Conservation (phyloP, 1,140 invertebrate genomes). For the Holcopasites calliopsidis region DNA sequence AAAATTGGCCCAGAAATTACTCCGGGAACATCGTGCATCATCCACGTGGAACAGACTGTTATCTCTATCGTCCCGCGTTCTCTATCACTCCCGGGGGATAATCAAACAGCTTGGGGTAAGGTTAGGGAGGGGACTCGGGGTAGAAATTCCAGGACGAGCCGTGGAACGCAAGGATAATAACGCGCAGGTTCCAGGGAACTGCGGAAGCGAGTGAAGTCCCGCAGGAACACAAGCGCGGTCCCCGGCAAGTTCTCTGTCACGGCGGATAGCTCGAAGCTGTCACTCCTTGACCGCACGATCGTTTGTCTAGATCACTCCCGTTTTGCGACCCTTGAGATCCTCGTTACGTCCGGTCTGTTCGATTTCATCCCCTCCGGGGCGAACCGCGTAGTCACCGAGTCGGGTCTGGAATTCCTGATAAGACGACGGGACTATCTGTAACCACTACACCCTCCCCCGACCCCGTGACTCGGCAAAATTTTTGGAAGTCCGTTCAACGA, state of each 20-base stretch:
- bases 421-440: background rate
- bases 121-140: background rate
- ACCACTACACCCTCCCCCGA: background rate
- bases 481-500: background rate
- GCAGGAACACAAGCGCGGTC: constrained; percentile 33
- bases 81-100: background rate
- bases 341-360: constrained; percentile 38
- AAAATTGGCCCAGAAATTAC: background rate
- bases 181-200: constrained; percentile 42
- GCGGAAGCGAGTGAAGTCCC: constrained; percentile 17
- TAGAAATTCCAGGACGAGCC: constrained; percentile 57
- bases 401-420: constrained; percentile 35
- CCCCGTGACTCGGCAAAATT: constrained; percentile 37
- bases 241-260: constrained; percentile 45
- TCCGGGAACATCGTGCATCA: background rate
- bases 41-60: background rate
- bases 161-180: constrained; percentile 57
- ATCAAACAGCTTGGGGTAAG: constrained; percentile 16
- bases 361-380: constrained; percentile 29
- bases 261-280: constrained; percentile 70
- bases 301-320: constrained; percentile 75
- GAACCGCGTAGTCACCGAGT: constrained; percentile 13
- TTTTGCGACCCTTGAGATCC: constrained; percentile 58
- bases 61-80: too few species aligned
- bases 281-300: constrained; percentile 73